Percentiles rank a stretch among this genome's conserved stretches.
Conservation (phyloP, 2,113 vertebrate genomes). For the Osmerus mordax region DNA sequence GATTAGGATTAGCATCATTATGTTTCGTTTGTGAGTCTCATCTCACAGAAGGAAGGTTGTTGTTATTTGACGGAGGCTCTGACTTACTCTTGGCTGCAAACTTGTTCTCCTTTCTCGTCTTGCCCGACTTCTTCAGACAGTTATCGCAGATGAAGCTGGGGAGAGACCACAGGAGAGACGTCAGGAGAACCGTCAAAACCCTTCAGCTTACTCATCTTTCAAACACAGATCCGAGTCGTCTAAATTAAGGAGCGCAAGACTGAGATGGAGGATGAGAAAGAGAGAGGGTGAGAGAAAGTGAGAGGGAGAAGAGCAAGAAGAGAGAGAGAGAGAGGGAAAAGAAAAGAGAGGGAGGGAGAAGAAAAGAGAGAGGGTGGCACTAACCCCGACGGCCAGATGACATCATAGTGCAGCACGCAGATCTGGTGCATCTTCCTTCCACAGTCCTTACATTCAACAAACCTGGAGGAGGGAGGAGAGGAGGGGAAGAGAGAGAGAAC, state of each 20-base stretch:
- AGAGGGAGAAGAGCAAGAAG: background rate
- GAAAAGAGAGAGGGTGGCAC: slow-evolving; percentile 15
- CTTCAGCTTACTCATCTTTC: background rate
- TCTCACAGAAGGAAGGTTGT: background rate
- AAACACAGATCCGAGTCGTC: too few relatives aligned
- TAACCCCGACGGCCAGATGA: slow-evolving; percentile 98
- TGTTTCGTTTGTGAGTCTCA: background rate
- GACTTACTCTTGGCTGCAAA: slow-evolving; percentile 93
- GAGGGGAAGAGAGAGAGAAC: background rate
- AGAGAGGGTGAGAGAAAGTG: background rate
- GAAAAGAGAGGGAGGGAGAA: too few relatives aligned
- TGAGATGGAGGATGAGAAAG: background rate
- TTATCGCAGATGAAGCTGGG: slow-evolving; percentile 95
- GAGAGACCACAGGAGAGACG: slow-evolving; percentile 2
- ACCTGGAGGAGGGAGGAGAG: slow-evolving; percentile 68
- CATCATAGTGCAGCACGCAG: slow-evolving; percentile 95
- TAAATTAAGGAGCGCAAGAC: too few relatives aligned
- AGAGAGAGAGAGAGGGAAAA: background rate
- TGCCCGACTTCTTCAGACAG: slow-evolving; percentile 93
- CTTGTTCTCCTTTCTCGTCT: slow-evolving; percentile 95
- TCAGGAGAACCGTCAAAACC: background rate
- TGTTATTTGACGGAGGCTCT: background rate
- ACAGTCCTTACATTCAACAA: slow-evolving; percentile 99
- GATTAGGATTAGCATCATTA: background rate
- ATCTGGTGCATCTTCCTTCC: slow-evolving; percentile 99